A percentile compares a stretch with the other conserved stretches of the same genome.
Evolutionary conservation across 2,113 vertebrate species (phyloP).

Genomic region (Spermophilus dauricus): DNA sequence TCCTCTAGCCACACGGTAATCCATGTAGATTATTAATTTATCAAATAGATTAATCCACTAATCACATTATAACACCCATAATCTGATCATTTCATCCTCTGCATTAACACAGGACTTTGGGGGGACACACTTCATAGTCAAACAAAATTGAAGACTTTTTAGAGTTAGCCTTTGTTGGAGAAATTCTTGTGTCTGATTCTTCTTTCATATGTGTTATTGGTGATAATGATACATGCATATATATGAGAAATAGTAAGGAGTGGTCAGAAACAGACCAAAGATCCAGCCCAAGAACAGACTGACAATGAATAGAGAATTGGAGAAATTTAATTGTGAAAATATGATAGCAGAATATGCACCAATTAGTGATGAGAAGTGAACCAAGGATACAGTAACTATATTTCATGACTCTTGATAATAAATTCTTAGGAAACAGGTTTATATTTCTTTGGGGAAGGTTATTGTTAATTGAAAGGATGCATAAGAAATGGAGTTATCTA

Average conservation of each 20-base stretch:
- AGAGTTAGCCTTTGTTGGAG: background rate
- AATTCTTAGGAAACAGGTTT: constrained; percentile 38
- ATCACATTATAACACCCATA: no score
- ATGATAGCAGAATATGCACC: background rate
- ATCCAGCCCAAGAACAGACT: no score
- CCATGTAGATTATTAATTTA: no score
- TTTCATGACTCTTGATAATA: constrained; percentile 47
- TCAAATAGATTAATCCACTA: no score
- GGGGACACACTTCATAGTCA: no score
- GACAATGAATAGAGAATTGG: background rate
- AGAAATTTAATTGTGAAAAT: constrained; percentile 8
- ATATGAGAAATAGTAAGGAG: background rate
- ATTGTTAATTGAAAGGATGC: constrained; percentile 37
- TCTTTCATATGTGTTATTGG: background rate
- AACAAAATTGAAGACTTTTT: no score
- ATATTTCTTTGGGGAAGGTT: background rate
- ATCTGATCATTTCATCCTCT: no score
- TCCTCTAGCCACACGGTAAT: no score
- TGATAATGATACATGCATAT: background rate
- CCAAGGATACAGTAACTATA: background rate
- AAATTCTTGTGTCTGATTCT: background rate
- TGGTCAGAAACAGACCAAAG: background rate
- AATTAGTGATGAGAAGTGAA: constrained; percentile 39
- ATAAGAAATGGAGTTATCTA: background rate
- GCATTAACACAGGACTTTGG: no score